Conservation (phyloP, 2,888 invertebrate species). For the Lasioglossum villosulum region DNA sequence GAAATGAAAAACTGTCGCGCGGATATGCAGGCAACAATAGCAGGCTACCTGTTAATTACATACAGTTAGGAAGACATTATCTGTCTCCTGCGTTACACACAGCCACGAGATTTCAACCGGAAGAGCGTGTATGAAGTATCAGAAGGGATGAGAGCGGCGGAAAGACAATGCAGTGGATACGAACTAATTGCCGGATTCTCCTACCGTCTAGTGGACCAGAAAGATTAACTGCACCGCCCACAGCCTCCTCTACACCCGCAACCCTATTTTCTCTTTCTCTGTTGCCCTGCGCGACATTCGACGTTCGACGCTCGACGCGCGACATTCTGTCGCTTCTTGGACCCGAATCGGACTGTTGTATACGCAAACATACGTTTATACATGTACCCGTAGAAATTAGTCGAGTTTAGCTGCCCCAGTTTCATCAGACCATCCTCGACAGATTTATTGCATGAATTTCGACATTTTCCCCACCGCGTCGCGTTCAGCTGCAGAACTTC, state of each 20-base stretch:
- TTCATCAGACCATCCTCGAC: slow-evolving; percentile 36
- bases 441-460: not conserved
- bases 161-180: slow-evolving; percentile 78
- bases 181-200: slow-evolving; percentile 83
- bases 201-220: slow-evolving; percentile 80
- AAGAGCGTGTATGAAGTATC: slow-evolving; percentile 68
- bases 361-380: not conserved
- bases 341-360: slow-evolving; percentile 39
- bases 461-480: not conserved
- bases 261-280: slow-evolving; percentile 61
- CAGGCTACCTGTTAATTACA: slow-evolving; percentile 63
- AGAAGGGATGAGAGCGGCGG: slow-evolving; percentile 64
- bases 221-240: slow-evolving; percentile 78
- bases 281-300: slow-evolving; percentile 22
- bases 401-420: slow-evolving; percentile 47
- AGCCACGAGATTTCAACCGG: slow-evolving; percentile 65
- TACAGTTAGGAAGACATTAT: slow-evolving; percentile 66
- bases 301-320: not conserved
- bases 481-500: not conserved
- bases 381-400: slow-evolving; percentile 68
- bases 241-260: slow-evolving; percentile 53
- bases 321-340: slow-evolving; percentile 14
- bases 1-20: slow-evolving; percentile 20
- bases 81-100: slow-evolving; percentile 54
- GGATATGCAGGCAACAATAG: slow-evolving; percentile 33